Conservation (phyloP, 1,140 invertebrate species). For the Heliconius hewitsoni region DNA sequence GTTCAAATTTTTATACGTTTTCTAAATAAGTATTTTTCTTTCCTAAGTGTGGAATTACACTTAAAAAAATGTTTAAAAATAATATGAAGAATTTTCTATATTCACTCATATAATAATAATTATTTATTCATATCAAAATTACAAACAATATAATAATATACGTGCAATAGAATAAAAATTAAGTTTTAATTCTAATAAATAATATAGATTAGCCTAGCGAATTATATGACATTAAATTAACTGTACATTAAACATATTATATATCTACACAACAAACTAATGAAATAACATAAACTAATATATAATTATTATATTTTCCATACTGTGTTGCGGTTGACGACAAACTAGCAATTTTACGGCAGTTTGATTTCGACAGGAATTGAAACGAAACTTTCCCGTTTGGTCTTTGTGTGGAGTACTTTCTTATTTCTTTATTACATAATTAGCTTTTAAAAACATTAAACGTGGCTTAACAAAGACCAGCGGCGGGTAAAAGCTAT, state of each 20-base stretch:
- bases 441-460: constrained; percentile 70
- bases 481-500: constrained; percentile 33
- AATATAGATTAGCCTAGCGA: background rate
- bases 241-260: background rate
- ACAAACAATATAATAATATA: too few species aligned
- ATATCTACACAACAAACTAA: background rate
- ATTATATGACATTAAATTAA: background rate
- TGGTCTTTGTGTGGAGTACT: constrained; percentile 62
- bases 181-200: background rate
- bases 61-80: too few species aligned
- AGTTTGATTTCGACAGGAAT: constrained; percentile 56
- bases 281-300: constrained; percentile 15
- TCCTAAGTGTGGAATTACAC: too few species aligned
- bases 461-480: constrained; percentile 65
- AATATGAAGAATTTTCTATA: too few species aligned
- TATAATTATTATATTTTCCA: constrained; percentile 26
- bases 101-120: too few species aligned
- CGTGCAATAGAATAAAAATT: too few species aligned
- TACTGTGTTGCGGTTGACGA: constrained; percentile 51
- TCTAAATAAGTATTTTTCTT: too few species aligned
- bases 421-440: constrained; percentile 71
- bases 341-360: constrained; percentile 67
- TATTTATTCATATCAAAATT: too few species aligned
- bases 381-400: constrained; percentile 63
- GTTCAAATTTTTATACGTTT: too few species aligned